Base-by-base conservation (phyloP, 2,888 invertebrate species). In the Lasioglossum pauxillum region DNA sequence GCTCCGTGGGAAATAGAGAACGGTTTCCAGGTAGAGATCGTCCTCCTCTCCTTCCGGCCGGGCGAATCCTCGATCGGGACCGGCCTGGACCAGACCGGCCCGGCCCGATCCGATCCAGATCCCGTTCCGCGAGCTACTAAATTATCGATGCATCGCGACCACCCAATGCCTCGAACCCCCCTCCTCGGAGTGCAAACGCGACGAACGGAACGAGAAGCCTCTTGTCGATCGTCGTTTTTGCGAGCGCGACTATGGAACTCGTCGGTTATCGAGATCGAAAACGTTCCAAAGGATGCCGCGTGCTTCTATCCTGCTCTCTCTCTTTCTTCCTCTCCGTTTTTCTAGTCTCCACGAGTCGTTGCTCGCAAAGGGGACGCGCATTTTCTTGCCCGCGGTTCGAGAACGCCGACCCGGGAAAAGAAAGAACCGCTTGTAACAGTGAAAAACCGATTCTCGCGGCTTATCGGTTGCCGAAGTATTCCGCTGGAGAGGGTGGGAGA, bases 1-100 rank as follows among this genome's bases (percentile, higher is more conserved):
- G 49, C 75, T 64, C 60, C 78, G 88, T 84, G 86, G 86, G 86
- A 86, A 86, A 83, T 73, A 69, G 76, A 78, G 82, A 83, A 81
- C 69, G 38, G 23, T 69, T 69, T 69, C 38, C 38, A 64, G 19
- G 64, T 8, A 64, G 64, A 64, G 19, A 64, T 69, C 69, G 35
- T 53, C 67, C 75, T 31, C 44, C 69, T 75, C 35, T 35, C 75
- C 27, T 44, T 31, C 41, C 67, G 16, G 64, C 64, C 16, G 31
- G 16, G 31, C 0, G 31, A 19, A 8, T 64, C 31, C 64, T 64
- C 64, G 64, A 19, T 27, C 64, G 16, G 64, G 64, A 19, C 31
- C 64, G 16, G 31, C 19, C 64, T 64, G 64, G 27, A 31, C 64
- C 64, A 16, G 64, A 64, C 8, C 16, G 27, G 12, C 27, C 7